A percentile compares a stretch with the other conserved stretches of the same genome.
Conservation (phyloP, 1,140 invertebrate genomes). For the Sycophaga agraensis region DNA sequence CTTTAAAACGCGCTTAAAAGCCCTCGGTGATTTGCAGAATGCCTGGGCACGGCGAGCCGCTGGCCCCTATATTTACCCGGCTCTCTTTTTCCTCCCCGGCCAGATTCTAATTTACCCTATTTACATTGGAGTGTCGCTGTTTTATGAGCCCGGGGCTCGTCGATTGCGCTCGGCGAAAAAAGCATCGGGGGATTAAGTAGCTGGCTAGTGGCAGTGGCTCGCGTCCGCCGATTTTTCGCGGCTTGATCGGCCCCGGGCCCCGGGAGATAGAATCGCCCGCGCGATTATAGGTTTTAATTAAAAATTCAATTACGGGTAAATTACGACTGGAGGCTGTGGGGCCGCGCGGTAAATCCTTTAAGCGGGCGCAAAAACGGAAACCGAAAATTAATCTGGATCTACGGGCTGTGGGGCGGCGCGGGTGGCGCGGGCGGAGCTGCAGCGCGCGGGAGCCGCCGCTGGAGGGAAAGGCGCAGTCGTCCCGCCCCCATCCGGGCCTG, state of each 20-base stretch:
- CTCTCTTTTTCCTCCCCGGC: not conserved
- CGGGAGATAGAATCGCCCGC: not conserved
- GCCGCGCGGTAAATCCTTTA: constrained; percentile 23
- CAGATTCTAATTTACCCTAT: constrained; percentile 11
- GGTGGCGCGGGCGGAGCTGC: constrained; percentile 19
- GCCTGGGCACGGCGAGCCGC: too few relatives aligned
- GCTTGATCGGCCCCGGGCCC: not conserved
- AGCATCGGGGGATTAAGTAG: too few relatives aligned
- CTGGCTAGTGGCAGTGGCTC: too few relatives aligned
- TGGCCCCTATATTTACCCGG: not conserved
- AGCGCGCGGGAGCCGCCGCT: constrained; percentile 33
- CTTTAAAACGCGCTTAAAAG: not conserved
- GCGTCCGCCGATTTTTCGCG: constrained; percentile 21
- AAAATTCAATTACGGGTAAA: constrained; percentile 34
- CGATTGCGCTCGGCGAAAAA: too few relatives aligned
- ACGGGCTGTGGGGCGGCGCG: not conserved
- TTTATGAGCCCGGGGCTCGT: too few relatives aligned
- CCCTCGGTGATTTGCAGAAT: not conserved
- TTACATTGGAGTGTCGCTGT: too few relatives aligned
- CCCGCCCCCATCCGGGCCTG: too few relatives aligned
- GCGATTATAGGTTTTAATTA: constrained; percentile 32
- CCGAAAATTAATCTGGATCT: constrained; percentile 35
- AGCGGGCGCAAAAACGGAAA: constrained; percentile 32
- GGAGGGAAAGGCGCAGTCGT: too few relatives aligned
- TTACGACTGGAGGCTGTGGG: constrained; percentile 7